Base-by-base conservation (phyloP, 2,888 invertebrate species). In the Cheilosia vulpina region DNA sequence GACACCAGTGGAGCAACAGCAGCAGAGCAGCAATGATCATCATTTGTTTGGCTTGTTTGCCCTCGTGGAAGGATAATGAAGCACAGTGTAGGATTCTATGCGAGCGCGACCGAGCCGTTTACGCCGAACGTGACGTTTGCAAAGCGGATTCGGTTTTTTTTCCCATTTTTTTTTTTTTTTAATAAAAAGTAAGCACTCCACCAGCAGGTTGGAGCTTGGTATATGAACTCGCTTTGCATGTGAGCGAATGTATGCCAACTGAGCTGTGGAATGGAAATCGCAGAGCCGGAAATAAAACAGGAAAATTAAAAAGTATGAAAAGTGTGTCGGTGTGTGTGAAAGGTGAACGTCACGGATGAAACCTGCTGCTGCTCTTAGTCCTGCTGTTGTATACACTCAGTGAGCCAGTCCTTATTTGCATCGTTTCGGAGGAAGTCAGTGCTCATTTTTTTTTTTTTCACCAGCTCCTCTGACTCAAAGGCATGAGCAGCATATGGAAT, bases 221-320 rank as follows among this genome's bases (percentile, higher is more conserved):
- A 50, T 52, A 45, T 38, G 38, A 57, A 50, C 76, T 72, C 55
- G 57, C 72, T 80, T 38, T 43, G 72, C 62, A 81, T 81, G 77
- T 73, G 73, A 53, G 34, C 69, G 57, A 82, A 82, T 87, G 73
- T 82, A 73, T 82, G 87, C 77, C 87, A 87, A 87, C 81, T 82
- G 77, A 87, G 87, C 82, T 87, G 81, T 81, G 63, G 82, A 78
- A 87, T 87, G 82, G 65, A 87, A 87, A 69, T 78, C 82, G 77
- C 38, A 78, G 63, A 78, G 73, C 73, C 87, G 87, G 87, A 87
- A 87, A 82, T 87, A 82, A 87, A 78, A 87, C 87, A 87, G 87
- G 87, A 87, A 87, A 87, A 82, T 87, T 87, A 87, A 87, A 83
- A 87, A 87, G 82, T 82, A 78, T 65, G 78, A 78, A 85, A 85